Conservation (phyloP, 1,140 invertebrate species). For the Drosophila nigrodunni region DNA sequence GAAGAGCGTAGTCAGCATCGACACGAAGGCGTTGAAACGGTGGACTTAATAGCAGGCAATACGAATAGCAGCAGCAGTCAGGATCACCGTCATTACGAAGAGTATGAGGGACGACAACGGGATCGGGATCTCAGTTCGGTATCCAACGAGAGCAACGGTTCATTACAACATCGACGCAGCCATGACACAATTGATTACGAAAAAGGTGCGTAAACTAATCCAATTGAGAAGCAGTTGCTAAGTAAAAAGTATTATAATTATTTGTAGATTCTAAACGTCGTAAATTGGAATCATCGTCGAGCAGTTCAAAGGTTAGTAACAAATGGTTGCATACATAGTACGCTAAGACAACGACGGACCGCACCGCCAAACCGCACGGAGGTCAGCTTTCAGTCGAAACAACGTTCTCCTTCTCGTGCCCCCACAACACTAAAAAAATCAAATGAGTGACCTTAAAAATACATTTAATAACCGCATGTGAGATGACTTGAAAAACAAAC, state of each 20-base stretch:
- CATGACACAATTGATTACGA: slow-evolving; percentile 86
- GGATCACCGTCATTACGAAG: slow-evolving; percentile 72
- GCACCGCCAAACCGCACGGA: slow-evolving; percentile 35
- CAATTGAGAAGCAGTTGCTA: neutral
- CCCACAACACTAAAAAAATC: slow-evolving; percentile 36
- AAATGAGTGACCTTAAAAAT: slow-evolving; percentile 24
- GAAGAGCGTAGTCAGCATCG: slow-evolving; percentile 62
- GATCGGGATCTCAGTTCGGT: slow-evolving; percentile 83
- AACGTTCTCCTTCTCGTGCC: slow-evolving; percentile 17
- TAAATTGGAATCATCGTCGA: slow-evolving; percentile 90
- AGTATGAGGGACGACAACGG: slow-evolving; percentile 76
- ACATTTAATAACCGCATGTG: neutral
- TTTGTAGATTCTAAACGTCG: slow-evolving; percentile 91
- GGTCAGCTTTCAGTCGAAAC: slow-evolving; percentile 19
- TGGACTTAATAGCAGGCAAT: slow-evolving; percentile 54
- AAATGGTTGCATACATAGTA: slow-evolving; percentile 83
- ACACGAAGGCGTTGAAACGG: slow-evolving; percentile 63
- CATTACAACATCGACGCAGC: slow-evolving; percentile 82
- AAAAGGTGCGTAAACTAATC: slow-evolving; percentile 79
- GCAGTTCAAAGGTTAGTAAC: slow-evolving; percentile 91
- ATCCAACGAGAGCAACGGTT: slow-evolving; percentile 85
- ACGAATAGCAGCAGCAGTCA: slow-evolving; percentile 28
- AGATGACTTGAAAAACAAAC: slow-evolving; percentile 11
- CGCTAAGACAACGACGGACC: slow-evolving; percentile 71
- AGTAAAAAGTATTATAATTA: neutral